phyloP scores from a whole-genome alignment of 2,888 invertebrate genomes.

The Nomada fabriciana region DNA sequence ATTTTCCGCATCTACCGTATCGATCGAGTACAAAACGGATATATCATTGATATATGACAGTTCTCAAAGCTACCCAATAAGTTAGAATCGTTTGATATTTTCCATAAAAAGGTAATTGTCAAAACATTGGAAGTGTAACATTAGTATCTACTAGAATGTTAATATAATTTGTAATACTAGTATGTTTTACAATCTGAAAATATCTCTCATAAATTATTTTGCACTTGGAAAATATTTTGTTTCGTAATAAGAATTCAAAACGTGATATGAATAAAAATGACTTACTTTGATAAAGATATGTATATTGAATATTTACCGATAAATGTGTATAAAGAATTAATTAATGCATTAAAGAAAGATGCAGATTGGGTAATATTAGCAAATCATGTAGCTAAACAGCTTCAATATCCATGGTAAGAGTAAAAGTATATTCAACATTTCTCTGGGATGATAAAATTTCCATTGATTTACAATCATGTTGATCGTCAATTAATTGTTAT shows the following conservation, averaged over 20 bases:
- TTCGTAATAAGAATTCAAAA: background rate
- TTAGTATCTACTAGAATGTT: background rate
- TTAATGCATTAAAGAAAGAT: constrained; percentile 70
- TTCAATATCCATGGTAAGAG: constrained; percentile 70
- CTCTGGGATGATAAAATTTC: background rate
- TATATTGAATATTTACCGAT: constrained; percentile 71
- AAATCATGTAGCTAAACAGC: constrained; percentile 67
- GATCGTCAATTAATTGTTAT: background rate
- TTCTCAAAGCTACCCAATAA: background rate
- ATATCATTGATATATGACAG: constrained; percentile 4
- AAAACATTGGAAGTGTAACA: background rate
- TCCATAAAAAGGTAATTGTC: background rate
- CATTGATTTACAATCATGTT: background rate
- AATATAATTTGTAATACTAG: background rate
- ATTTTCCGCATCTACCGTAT: constrained; percentile 28
- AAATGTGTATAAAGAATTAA: constrained; percentile 69
- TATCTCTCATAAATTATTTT: background rate
- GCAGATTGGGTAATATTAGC: constrained; percentile 73
- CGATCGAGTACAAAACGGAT: constrained; percentile 34
- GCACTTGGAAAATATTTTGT: background rate
- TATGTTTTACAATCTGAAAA: too few relatives aligned
- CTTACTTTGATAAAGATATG: constrained; percentile 66
- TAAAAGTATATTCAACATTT: background rate
- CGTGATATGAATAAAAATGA: constrained; percentile 61
- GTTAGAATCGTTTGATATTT: background rate